Evolutionary conservation across 2,113 vertebrate species (phyloP).

Genomic region (Coturnix japonica): DNA sequence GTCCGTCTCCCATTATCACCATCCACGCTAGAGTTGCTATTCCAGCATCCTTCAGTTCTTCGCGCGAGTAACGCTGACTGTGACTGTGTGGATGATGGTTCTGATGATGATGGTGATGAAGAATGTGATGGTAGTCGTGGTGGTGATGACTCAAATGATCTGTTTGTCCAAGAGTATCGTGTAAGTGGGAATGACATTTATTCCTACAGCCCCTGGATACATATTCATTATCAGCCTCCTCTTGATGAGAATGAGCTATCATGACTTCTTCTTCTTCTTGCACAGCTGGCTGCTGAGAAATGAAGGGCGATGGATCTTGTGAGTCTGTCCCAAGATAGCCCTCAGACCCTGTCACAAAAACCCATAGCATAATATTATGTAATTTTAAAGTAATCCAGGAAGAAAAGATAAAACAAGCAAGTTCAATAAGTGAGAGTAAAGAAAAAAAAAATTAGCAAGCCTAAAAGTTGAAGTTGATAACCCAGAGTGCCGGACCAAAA

Average conservation of each 20-base stretch:
- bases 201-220: conserved; percentile 92
- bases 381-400: not conserved
- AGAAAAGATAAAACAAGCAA: not conserved
- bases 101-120: conserved; percentile 97
- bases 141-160: conserved; percentile 94
- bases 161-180: conserved; percentile 92
- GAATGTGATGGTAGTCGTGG: conserved; percentile 98
- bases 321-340: conserved; percentile 74
- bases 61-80: conserved; percentile 90
- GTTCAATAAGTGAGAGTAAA: not conserved
- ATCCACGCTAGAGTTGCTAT: conserved; percentile 96
- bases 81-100: conserved; percentile 98
- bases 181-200: conserved; percentile 98
- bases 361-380: not conserved
- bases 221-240: conserved; percentile 83
- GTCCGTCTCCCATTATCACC: conserved; percentile 98
- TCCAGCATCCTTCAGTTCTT: conserved; percentile 92
- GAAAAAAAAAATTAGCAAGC: not conserved
- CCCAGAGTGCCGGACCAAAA: not conserved
- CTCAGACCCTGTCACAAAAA: conserved; percentile 76
- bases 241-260: conserved; percentile 83
- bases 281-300: conserved; percentile 76
- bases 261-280: conserved; percentile 96
- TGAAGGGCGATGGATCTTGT: conserved; percentile 78
- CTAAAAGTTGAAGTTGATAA: not conserved